Evolutionary conservation across 2,888 invertebrate species (phyloP).

Genomic region (Artemia sinica): DNA sequence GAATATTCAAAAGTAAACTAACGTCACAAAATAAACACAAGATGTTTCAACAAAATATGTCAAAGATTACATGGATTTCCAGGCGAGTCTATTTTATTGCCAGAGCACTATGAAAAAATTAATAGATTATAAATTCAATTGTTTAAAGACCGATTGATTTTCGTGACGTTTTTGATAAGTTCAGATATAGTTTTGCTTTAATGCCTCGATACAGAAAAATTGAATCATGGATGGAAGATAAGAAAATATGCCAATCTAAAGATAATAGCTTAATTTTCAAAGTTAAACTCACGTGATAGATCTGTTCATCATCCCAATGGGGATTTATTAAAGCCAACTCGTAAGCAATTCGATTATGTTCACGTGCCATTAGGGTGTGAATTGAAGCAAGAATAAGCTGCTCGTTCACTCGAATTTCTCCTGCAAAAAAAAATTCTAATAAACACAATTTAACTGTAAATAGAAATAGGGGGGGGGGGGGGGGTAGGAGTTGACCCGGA

Average conservation of each 20-base stretch:
- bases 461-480: too few relatives aligned
- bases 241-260: not conserved
- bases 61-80: too few relatives aligned
- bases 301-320: constrained; percentile 80
- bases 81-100: too few relatives aligned
- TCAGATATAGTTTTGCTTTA: not conserved
- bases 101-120: not conserved
- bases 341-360: constrained; percentile 69
- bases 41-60: too few relatives aligned
- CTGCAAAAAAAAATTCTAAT: constrained; percentile 33
- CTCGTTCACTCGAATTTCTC: constrained; percentile 80
- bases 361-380: constrained; percentile 76
- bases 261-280: not conserved
- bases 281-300: constrained; percentile 49
- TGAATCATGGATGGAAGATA: not conserved
- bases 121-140: not conserved
- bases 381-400: constrained; percentile 73
- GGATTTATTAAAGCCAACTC: constrained; percentile 60
- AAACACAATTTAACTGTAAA: too few relatives aligned
- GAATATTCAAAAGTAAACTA: too few relatives aligned
- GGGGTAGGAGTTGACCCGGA: too few relatives aligned
- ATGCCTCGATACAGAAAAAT: not conserved
- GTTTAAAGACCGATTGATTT: not conserved
- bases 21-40: too few relatives aligned
- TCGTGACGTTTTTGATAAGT: too few relatives aligned